Evolutionary conservation across 2,113 vertebrate genomes (phyloP).

Genomic region (Chelonoidis abingdonii): DNA sequence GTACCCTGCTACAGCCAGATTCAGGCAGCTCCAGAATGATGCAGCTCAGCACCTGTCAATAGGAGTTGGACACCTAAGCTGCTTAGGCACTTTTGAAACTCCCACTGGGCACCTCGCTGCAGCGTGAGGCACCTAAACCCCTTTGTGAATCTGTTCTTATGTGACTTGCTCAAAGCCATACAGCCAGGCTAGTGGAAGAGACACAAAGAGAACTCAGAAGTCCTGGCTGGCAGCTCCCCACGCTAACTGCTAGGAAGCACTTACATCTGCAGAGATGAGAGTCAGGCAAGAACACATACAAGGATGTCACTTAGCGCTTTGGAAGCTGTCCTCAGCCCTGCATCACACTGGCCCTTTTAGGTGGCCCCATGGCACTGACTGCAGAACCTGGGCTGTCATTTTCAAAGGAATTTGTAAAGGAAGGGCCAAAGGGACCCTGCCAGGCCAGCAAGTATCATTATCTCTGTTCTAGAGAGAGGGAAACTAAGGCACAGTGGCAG

Average conservation of each 20-base stretch:
- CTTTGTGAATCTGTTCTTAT: neutral
- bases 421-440: neutral
- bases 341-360: too few relatives aligned
- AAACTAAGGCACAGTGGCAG: neutral
- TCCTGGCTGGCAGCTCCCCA: neutral
- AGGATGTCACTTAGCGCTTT: neutral
- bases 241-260: neutral
- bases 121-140: neutral
- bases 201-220: neutral
- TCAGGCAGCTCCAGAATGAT: neutral
- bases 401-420: neutral
- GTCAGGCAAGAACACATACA: neutral
- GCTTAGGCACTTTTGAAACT: neutral
- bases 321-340: neutral
- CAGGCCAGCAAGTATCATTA: neutral
- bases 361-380: neutral
- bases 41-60: neutral
- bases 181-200: neutral
- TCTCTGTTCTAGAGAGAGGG: neutral
- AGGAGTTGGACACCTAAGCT: neutral
- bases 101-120: neutral
- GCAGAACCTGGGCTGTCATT: neutral
- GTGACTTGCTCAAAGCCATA: neutral
- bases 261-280: neutral
- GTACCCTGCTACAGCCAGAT: neutral